Percentiles rank a stretch among this genome's conserved stretches.
phyloP scores from a whole-genome alignment of 2,888 invertebrate genomes.

The Tricholauxania praeusta region DNA sequence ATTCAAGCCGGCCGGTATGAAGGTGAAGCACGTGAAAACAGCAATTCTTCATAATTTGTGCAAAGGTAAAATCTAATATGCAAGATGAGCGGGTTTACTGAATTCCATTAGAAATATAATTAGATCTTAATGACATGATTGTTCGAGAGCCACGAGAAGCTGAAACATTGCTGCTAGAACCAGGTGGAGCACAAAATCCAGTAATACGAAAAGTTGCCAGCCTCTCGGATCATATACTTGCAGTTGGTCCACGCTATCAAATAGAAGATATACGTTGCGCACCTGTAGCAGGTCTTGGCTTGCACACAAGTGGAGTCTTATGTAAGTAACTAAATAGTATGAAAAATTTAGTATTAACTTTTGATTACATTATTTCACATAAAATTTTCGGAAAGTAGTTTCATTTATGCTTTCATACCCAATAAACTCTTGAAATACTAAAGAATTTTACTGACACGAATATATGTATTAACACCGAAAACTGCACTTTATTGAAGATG shows the following conservation, averaged over 20 bases:
- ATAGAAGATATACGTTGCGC: constrained; percentile 74
- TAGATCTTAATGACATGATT: constrained; percentile 81
- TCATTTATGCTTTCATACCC: no score
- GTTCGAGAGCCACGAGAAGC: constrained; percentile 73
- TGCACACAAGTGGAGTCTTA: constrained; percentile 79
- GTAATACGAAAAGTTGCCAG: constrained; percentile 70
- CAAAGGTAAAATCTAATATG: constrained; percentile 71
- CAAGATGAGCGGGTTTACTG: no score
- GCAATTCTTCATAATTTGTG: constrained; percentile 75
- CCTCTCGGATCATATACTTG: constrained; percentile 80
- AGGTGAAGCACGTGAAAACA: constrained; percentile 70
- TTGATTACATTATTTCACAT: no score
- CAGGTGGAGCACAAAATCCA: constrained; percentile 73
- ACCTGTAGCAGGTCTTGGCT: constrained; percentile 74
- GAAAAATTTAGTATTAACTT: not conserved
- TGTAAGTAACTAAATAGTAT: constrained; percentile 69
- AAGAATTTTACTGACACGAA: no score
- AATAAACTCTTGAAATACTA: no score
- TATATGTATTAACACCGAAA: no score
- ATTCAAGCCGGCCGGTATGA: constrained; percentile 79
- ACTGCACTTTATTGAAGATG: no score
- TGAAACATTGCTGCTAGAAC: constrained; percentile 72
- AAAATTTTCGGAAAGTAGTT: no score
- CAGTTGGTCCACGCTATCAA: constrained; percentile 82
- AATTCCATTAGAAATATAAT: constrained; percentile 27